Percentiles rank a stretch among this genome's conserved stretches.
These are phyloP conservation scores for Onychomys arenicola DNA, from an alignment of 2,797 vertebrate genomes.

Conservation along the genomic window DNA sequence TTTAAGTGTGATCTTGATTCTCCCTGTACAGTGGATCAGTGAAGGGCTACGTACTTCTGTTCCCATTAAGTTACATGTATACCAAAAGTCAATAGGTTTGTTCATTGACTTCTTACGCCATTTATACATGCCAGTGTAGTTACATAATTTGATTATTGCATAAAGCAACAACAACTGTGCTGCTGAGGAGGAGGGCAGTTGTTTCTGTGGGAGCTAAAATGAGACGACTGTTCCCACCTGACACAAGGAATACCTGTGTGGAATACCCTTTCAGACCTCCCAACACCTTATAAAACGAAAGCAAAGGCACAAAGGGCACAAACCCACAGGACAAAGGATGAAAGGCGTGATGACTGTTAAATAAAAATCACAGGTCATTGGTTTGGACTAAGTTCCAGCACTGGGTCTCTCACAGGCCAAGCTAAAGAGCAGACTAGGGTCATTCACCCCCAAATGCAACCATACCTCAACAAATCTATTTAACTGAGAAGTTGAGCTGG, in stretches of 20 bases:
- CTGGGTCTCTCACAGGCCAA: not conserved
- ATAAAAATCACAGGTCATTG: not conserved
- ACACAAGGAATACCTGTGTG: not conserved
- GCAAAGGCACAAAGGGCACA: slow-evolving; percentile 29
- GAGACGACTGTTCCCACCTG: not conserved
- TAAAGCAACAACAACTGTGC: slow-evolving; percentile 29
- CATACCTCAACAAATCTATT: not conserved
- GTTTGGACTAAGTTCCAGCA: not conserved
- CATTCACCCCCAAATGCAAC: not conserved
- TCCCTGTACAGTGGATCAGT: slow-evolving; percentile 60
- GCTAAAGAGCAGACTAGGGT: not conserved
- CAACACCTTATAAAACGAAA: slow-evolving; percentile 47
- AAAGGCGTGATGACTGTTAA: not conserved
- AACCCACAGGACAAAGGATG: not conserved
- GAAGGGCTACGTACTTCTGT: slow-evolving; percentile 26
- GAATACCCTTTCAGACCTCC: not conserved
- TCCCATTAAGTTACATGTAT: not conserved
- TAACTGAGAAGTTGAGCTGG: not conserved
- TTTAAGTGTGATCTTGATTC: slow-evolving; percentile 29
- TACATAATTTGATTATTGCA: slow-evolving; percentile 57
- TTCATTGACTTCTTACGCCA: slow-evolving; percentile 38
- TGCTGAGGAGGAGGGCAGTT: not conserved
- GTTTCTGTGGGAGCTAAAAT: slow-evolving; percentile 30
- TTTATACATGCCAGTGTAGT: not conserved
- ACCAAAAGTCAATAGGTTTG: slow-evolving; percentile 1